Conservation (phyloP, 2,797 vertebrate genomes). For the Diplodus puntazzo region DNA sequence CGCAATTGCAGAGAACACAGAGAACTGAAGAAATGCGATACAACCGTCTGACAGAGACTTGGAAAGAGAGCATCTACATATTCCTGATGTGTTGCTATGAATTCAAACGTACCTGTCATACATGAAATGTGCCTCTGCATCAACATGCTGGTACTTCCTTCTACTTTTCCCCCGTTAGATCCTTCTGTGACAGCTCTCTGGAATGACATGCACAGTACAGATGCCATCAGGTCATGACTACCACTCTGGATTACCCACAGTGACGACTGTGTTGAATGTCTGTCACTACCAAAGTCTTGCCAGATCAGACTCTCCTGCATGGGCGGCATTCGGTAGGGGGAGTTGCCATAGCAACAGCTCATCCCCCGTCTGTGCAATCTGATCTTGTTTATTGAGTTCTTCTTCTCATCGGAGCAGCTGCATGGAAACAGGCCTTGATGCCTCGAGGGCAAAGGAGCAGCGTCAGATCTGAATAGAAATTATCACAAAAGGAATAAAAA, state of each 20-base stretch:
- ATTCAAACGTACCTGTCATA: not conserved
- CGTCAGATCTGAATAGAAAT: constrained; percentile 42
- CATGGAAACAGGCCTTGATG: constrained; percentile 60
- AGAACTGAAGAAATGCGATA: constrained; percentile 3
- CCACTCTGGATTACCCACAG: constrained; percentile 39
- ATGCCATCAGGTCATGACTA: constrained; percentile 54
- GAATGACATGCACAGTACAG: constrained; percentile 9
- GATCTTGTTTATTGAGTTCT: constrained; percentile 78
- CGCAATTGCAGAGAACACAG: constrained; percentile 30
- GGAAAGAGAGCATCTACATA: not conserved
- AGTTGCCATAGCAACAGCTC: constrained; percentile 74
- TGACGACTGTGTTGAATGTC: constrained; percentile 47
- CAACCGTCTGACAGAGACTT: not conserved
- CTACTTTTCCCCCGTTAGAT: constrained; percentile 4
- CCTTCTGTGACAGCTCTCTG: constrained; percentile 18
- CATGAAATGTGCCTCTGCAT: constrained; percentile 8
- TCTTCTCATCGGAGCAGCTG: constrained; percentile 58
- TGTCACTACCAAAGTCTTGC: constrained; percentile 53
- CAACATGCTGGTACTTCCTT: constrained; percentile 5
- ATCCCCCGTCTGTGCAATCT: constrained; percentile 71
- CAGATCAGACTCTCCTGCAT: constrained; percentile 55
- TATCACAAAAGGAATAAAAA: constrained; percentile 46
- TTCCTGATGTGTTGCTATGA: not conserved
- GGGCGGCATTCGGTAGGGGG: constrained; percentile 36
- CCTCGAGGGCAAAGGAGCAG: constrained; percentile 44